Evolutionary conservation across 2,113 vertebrate genomes (phyloP).

Genomic region (Poeciliopsis turrubarensis): DNA sequence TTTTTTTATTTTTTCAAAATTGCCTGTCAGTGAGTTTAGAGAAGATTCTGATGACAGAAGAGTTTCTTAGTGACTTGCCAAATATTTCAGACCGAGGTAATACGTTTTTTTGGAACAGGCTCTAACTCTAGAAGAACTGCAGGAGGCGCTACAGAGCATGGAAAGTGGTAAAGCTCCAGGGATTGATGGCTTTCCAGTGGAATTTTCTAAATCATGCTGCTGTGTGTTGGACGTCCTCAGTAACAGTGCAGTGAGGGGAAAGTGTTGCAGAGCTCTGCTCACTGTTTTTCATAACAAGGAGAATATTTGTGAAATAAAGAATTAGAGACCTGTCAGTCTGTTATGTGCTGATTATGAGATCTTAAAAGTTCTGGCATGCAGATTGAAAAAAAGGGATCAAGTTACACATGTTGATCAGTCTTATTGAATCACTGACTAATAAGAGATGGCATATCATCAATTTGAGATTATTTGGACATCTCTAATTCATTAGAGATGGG

Average conservation of each 20-base stretch:
- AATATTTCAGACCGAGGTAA: background rate
- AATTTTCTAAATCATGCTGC: background rate
- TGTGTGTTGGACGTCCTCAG: background rate
- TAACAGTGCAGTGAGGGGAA: background rate
- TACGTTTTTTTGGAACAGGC: background rate
- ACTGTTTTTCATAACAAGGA: too few species aligned
- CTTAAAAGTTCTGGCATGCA: too few species aligned
- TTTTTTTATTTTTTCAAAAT: background rate
- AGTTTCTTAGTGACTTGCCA: background rate
- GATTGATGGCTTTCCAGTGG: background rate
- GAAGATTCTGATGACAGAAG: background rate
- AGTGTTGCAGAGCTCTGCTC: too few species aligned
- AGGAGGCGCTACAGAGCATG: background rate
- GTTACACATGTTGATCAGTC: too few species aligned
- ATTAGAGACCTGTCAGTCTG: background rate
- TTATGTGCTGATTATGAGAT: background rate
- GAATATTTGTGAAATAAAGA: background rate
- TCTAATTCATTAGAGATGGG: too few species aligned
- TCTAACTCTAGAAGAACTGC: background rate
- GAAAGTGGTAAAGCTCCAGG: background rate
- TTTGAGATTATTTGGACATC: too few species aligned
- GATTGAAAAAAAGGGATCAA: too few species aligned
- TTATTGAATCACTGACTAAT: too few species aligned
- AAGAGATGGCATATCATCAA: too few species aligned
- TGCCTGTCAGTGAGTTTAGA: background rate